These are phyloP conservation scores for Pelochelys cantorii DNA, from an alignment of 2,797 vertebrate genomes.

Conservation along the genomic window DNA sequence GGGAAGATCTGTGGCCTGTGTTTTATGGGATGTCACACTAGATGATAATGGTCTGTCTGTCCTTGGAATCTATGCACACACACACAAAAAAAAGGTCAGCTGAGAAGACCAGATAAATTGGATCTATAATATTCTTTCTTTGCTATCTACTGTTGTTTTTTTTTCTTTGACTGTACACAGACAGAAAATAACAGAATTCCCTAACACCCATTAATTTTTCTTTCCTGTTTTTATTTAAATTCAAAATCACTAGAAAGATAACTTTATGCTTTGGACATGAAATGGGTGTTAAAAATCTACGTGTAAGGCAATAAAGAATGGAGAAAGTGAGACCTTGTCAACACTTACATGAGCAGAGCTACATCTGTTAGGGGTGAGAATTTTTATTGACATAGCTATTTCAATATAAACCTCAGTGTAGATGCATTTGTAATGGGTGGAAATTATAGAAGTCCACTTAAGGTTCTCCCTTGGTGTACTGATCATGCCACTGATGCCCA, in stretches of 20 bases:
- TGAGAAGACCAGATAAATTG: neutral
- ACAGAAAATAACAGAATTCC: neutral
- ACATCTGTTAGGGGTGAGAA: neutral
- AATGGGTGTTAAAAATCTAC: neutral
- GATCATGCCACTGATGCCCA: no score
- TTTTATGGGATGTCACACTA: neutral
- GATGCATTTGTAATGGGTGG: neutral
- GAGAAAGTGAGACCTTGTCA: neutral
- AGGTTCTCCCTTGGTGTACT: no score
- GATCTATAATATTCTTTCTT: neutral
- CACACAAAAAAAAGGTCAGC: no score
- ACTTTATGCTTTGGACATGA: neutral
- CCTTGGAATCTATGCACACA: neutral
- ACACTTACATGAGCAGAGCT: neutral
- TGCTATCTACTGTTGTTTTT: neutral
- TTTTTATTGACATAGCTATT: neutral
- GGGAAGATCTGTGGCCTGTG: neutral
- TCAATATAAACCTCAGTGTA: neutral
- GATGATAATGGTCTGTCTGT: neutral
- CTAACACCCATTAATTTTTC: neutral
- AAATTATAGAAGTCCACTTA: no score
- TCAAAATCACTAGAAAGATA: neutral
- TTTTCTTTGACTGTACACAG: neutral
- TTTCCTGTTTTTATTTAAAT: neutral
- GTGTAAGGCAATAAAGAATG: neutral